Conservation (phyloP, 2,888 invertebrate species). For the Hyppa rectilinea region DNA sequence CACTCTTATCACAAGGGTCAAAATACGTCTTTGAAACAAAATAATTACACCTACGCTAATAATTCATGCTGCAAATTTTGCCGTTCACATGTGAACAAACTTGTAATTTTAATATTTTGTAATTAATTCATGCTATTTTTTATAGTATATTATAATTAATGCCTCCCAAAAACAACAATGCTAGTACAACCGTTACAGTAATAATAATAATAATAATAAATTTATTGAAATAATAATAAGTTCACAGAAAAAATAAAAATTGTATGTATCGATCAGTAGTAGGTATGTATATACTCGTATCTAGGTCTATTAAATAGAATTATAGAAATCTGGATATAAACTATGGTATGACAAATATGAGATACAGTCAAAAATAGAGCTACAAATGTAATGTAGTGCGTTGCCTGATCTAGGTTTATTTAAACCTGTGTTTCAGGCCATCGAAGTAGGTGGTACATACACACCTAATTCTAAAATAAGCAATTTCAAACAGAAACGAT, state of each 20-base stretch:
- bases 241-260: too few species aligned
- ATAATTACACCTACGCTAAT: conserved; percentile 67
- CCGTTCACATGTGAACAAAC: conserved; percentile 44
- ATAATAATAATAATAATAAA: too few species aligned
- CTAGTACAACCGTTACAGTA: background rate
- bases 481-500: background rate
- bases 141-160: conserved; percentile 10
- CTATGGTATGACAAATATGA: too few species aligned
- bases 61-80: conserved; percentile 64
- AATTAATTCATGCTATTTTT: conserved; percentile 29
- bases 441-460: background rate
- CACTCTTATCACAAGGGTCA: conserved; percentile 83
- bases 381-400: too few species aligned
- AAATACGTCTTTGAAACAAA: conserved; percentile 79
- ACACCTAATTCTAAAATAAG: conserved; percentile 1
- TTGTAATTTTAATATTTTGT: conserved; percentile 31
- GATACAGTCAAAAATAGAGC: too few species aligned
- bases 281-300: too few species aligned
- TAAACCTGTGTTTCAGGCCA: too few species aligned
- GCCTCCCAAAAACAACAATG: conserved; percentile 1
- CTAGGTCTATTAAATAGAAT: too few species aligned
- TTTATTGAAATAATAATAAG: too few species aligned
- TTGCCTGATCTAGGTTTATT: too few species aligned
- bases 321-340: too few species aligned
- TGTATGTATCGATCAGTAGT: too few species aligned